A percentile compares a stretch with the other conserved stretches of the same genome.
Evolutionary conservation across 1,140 invertebrate species (phyloP).

Genomic region (Sycophila sp.): DNA sequence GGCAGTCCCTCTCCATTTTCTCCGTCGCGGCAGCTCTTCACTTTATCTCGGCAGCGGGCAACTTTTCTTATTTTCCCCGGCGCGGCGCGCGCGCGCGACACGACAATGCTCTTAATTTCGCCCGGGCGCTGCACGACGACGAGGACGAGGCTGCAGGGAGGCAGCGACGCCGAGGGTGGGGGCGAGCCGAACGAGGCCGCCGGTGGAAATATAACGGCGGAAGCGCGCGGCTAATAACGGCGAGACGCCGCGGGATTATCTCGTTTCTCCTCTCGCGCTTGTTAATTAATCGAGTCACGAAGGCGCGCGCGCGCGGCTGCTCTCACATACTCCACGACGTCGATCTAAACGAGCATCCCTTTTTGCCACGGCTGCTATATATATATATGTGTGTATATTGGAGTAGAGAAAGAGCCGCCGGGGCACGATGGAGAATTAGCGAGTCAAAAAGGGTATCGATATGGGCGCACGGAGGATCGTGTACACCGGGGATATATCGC

Average conservation of each 20-base stretch:
- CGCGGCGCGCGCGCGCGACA: constrained; percentile 46
- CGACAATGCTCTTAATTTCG: constrained; percentile 65
- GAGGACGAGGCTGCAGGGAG: constrained; percentile 27
- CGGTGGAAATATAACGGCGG: not conserved
- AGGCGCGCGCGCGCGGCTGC: not conserved
- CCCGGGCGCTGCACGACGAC: constrained; percentile 36
- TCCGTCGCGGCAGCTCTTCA: constrained; percentile 13
- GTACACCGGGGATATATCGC: not conserved
- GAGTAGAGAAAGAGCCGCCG: too few relatives aligned
- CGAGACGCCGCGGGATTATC: constrained; percentile 43
- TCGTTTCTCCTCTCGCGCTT: constrained; percentile 26
- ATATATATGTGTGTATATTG: too few relatives aligned
- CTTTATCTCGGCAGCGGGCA: constrained; percentile 40
- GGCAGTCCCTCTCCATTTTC: not conserved
- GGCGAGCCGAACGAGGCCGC: not conserved
- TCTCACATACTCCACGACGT: not conserved
- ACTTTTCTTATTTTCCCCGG: constrained; percentile 57
- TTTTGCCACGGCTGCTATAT: too few relatives aligned
- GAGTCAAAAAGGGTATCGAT: constrained; percentile 29
- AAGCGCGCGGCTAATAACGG: constrained; percentile 37
- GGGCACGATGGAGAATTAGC: constrained; percentile 23
- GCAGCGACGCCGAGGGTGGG: not conserved
- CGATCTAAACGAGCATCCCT: not conserved
- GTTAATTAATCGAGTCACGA: constrained; percentile 39
- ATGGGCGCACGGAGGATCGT: not conserved